Conservation (phyloP, 2,797 vertebrate species). For the Ambastaia sidthimunki region DNA sequence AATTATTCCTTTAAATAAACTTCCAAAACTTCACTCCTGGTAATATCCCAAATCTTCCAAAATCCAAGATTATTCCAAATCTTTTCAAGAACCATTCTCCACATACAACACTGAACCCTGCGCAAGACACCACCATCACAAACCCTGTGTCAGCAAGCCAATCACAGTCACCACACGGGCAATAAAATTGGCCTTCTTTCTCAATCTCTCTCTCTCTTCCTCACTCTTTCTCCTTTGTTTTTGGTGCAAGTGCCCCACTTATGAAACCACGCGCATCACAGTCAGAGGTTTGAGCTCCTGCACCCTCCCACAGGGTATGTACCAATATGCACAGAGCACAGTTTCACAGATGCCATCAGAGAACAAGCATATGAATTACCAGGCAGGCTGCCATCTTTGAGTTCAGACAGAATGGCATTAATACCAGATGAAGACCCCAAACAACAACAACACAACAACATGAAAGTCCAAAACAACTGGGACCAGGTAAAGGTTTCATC, state of each 20-base stretch:
- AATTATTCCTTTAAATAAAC: background rate
- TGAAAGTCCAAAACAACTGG: slow-evolving; percentile 84
- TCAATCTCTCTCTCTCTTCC: background rate
- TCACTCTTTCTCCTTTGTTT: slow-evolving; percentile 69
- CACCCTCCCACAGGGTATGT: slow-evolving; percentile 86
- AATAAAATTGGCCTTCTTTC: slow-evolving; percentile 74
- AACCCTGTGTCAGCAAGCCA: slow-evolving; percentile 6
- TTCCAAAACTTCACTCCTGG: background rate
- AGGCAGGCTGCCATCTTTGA: slow-evolving; percentile 86
- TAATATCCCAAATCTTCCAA: background rate
- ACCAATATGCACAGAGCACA: slow-evolving; percentile 84
- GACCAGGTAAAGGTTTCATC: slow-evolving; percentile 89
- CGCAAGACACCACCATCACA: background rate
- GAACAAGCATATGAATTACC: slow-evolving; percentile 87
- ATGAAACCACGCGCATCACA: slow-evolving; percentile 84
- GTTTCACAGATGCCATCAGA: slow-evolving; percentile 88
- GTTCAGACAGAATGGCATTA: slow-evolving; percentile 88
- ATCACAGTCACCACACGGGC: slow-evolving; percentile 51
- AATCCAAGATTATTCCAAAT: background rate
- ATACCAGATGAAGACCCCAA: slow-evolving; percentile 85
- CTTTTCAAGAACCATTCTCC: background rate
- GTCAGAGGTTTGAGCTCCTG: slow-evolving; percentile 79
- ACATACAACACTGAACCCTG: background rate
- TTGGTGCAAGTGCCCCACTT: slow-evolving; percentile 82
- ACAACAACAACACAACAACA: slow-evolving; percentile 88